Evolutionary conservation across 2,113 vertebrate genomes (phyloP).

Genomic region (Eptatretus burgeri): DNA sequence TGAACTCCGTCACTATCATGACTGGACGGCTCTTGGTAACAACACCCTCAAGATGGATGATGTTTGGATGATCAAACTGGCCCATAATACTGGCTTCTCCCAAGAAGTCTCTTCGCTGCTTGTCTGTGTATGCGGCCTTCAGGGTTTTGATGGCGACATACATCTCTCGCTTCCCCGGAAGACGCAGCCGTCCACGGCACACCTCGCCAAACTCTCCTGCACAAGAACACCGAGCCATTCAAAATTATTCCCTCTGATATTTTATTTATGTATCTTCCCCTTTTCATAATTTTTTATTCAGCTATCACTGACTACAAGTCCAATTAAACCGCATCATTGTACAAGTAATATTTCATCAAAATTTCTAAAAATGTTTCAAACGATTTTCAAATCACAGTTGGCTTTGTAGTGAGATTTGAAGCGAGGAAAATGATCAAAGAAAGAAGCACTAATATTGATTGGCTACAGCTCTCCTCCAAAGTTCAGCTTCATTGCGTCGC

Average conservation of each 20-base stretch:
- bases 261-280: too few relatives aligned
- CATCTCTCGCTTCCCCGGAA: slow-evolving; percentile 76
- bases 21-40: slow-evolving; percentile 76
- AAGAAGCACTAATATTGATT: too few relatives aligned
- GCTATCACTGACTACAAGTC: too few relatives aligned
- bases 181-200: slow-evolving; percentile 68
- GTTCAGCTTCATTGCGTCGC: too few relatives aligned
- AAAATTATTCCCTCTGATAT: neutral
- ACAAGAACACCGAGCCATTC: slow-evolving; percentile 8
- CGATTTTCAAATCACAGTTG: too few relatives aligned
- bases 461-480: too few relatives aligned
- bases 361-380: too few relatives aligned
- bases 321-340: too few relatives aligned
- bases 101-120: slow-evolving; percentile 73
- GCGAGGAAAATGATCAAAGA: too few relatives aligned
- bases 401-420: too few relatives aligned
- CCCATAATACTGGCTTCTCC: slow-evolving; percentile 95
- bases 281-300: too few relatives aligned
- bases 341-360: too few relatives aligned
- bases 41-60: slow-evolving; percentile 75
- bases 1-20: slow-evolving; percentile 91
- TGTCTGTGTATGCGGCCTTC: slow-evolving; percentile 80
- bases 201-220: slow-evolving; percentile 82
- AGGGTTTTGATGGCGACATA: slow-evolving; percentile 92
- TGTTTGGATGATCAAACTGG: slow-evolving; percentile 80